Base-by-base conservation (phyloP, 37 sponge, comb jelly and placozoan genomes). In the Aplysina aerophoba region DNA sequence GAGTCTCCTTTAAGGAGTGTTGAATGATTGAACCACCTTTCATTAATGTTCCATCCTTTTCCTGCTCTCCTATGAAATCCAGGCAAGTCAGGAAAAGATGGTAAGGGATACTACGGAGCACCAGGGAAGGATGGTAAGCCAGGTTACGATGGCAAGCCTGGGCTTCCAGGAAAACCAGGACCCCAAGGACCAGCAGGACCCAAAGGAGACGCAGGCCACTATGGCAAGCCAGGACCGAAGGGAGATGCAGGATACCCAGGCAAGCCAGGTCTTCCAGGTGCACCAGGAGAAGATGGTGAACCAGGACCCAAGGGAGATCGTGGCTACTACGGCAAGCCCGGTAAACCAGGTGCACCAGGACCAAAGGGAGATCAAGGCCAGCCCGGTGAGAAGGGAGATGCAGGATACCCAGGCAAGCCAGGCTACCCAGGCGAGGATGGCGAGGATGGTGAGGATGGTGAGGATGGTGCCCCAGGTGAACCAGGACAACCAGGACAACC, bases 341-440 rank as follows among this genome's bases (percentile, higher is more conserved):
- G 78, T 11, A 38, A 40, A 2, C 78, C 53, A 41, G 74, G 74
- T 38, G 31, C 12, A 73, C 74, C 74, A 8, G 74, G 74, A 31
- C n/a, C n/a, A n/a, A n/a, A n/a, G n/a, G n/a, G 6, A 38, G 8
- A 41, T 19, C 19, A 15, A 58, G 59, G 59, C 19, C 17, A 58
- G 19, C 59, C 59, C 19, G 64, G 64, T 4, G 11, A 75, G 1
- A 39, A 16, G 20, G 78, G 78, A 75, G 38, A 19, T 15, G 54
- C 53, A 25, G 78, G 78, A 22, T 0, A 38, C 8, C 78, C 78
- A 53, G 78, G 78, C n/a, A 17, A 44, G 4, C 28, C 64, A 62
- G 64, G 64, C 2, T 6, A 8, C 4, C 64, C 64, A 28, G 64
- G 64, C 12, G 64, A 62, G 3, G 64, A 62, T 41, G 78, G 78